A percentile compares a stretch with the other conserved stretches of the same genome.
phyloP scores from a whole-genome alignment of 2,888 invertebrate genomes.

The Plebejus anna region DNA sequence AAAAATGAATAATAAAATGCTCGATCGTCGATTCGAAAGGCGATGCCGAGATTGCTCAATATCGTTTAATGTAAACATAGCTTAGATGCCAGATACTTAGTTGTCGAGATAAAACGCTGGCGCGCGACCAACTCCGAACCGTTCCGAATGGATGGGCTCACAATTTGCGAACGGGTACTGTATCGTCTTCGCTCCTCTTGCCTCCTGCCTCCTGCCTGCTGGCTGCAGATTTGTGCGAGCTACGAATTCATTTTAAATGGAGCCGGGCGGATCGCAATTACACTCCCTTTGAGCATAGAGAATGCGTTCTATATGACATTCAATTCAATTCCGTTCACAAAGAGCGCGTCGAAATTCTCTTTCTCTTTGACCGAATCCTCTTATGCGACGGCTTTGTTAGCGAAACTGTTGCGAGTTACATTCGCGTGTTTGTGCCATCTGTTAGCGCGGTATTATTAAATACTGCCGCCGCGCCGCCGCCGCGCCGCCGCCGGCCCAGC shows the following conservation, averaged over 20 bases:
- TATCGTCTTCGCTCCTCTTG: slow-evolving; percentile 41
- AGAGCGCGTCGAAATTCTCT: slow-evolving; percentile 68
- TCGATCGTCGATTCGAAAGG: slow-evolving; percentile 50
- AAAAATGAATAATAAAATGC: slow-evolving; percentile 28
- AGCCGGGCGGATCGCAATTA: slow-evolving; percentile 71
- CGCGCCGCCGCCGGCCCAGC: not conserved
- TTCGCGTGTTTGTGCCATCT: slow-evolving; percentile 45
- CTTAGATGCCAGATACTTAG: slow-evolving; percentile 69
- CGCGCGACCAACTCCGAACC: slow-evolving; percentile 68
- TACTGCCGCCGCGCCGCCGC: not conserved
- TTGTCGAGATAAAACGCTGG: slow-evolving; percentile 74
- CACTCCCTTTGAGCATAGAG: slow-evolving; percentile 72
- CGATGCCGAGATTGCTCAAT: slow-evolving; percentile 63
- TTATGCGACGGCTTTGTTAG: slow-evolving; percentile 64
- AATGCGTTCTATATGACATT: slow-evolving; percentile 74
- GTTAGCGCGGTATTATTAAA: slow-evolving; percentile 26
- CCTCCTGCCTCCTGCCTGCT: slow-evolving; percentile 49
- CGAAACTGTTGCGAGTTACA: slow-evolving; percentile 54
- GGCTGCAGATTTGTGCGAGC: slow-evolving; percentile 68
- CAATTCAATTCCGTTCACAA: slow-evolving; percentile 74
- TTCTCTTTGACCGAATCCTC: slow-evolving; percentile 68
- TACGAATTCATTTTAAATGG: slow-evolving; percentile 74
- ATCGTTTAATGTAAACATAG: slow-evolving; percentile 74
- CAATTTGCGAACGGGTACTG: slow-evolving; percentile 53
- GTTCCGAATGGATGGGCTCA: slow-evolving; percentile 67